phyloP scores from a whole-genome alignment of 1,140 invertebrate species.

The Trichonephila clavipes region DNA sequence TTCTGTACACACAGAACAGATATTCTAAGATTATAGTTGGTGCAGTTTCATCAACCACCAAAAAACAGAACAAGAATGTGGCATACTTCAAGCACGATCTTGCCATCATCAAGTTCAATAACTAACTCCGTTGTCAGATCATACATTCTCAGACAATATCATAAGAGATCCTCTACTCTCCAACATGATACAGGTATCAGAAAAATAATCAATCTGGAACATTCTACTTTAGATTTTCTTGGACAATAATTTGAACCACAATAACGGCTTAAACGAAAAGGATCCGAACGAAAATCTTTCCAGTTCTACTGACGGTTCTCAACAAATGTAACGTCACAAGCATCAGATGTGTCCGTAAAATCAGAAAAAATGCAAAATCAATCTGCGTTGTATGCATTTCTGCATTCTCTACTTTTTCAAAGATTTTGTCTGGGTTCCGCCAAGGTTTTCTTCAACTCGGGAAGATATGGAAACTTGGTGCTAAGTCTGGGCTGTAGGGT shows the following conservation, averaged over 20 bases:
- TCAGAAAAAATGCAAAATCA: no score
- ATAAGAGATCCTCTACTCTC: constrained; percentile 8
- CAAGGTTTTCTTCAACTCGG: no score
- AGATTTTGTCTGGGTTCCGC: no score
- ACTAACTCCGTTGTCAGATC: not conserved
- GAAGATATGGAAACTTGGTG: no score
- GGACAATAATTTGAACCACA: no score
- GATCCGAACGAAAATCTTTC: not conserved
- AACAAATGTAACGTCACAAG: no score
- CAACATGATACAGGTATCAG: not conserved
- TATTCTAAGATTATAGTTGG: not conserved
- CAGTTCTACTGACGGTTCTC: no score
- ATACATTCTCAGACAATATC: not conserved
- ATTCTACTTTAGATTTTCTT: not conserved
- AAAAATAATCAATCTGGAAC: constrained; percentile 10
- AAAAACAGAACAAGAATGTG: not conserved
- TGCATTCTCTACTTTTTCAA: no score
- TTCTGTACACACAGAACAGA: constrained; percentile 12
- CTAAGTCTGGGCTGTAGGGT: no score
- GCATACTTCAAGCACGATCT: not conserved
- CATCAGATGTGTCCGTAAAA: no score
- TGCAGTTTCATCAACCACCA: not conserved
- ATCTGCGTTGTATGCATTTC: no score
- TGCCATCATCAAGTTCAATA: not conserved
- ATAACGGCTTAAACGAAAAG: no score